Evolutionary conservation across 1,140 invertebrate species (phyloP).

Genomic region (Pristionchus pacificus): DNA sequence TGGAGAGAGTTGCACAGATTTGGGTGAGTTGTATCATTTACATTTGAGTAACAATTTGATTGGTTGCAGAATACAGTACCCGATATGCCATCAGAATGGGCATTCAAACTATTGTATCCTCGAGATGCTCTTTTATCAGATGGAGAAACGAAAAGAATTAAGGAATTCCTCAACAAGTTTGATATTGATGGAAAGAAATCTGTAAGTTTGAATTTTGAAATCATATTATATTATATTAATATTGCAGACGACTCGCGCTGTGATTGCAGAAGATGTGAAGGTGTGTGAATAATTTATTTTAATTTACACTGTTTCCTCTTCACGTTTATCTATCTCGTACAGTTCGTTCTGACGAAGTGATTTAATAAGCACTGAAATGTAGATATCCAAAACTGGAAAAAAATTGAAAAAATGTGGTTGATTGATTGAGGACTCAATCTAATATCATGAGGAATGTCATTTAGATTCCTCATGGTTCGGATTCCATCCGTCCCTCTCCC

Average conservation of each 20-base stretch:
- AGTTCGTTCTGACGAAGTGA: too few relatives aligned
- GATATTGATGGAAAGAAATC: conserved; percentile 6
- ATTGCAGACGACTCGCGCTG: neutral
- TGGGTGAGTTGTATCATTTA: conserved; percentile 65
- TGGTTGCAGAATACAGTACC: conserved; percentile 66
- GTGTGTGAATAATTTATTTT: too few relatives aligned
- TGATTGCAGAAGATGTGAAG: too few relatives aligned
- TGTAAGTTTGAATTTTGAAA: neutral
- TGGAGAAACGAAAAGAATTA: conserved; percentile 7
- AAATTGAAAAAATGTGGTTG: too few relatives aligned
- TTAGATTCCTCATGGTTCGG: neutral
- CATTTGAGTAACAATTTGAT: neutral
- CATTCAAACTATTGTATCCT: conserved; percentile 77
- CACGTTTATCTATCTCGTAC: too few relatives aligned
- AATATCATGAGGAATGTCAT: too few relatives aligned
- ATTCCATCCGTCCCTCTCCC: neutral
- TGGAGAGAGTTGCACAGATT: conserved; percentile 68
- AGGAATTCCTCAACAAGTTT: conserved; percentile 37
- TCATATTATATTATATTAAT: neutral
- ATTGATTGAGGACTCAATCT: too few relatives aligned
- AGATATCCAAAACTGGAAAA: too few relatives aligned
- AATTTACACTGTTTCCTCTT: too few relatives aligned
- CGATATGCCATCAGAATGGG: conserved; percentile 65
- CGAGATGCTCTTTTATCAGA: conserved; percentile 69
- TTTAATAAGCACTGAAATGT: too few relatives aligned